Percentiles rank a stretch among this genome's conserved stretches.
phyloP scores from a whole-genome alignment of 2,888 invertebrate species.

The Plagiodera versicolora region DNA sequence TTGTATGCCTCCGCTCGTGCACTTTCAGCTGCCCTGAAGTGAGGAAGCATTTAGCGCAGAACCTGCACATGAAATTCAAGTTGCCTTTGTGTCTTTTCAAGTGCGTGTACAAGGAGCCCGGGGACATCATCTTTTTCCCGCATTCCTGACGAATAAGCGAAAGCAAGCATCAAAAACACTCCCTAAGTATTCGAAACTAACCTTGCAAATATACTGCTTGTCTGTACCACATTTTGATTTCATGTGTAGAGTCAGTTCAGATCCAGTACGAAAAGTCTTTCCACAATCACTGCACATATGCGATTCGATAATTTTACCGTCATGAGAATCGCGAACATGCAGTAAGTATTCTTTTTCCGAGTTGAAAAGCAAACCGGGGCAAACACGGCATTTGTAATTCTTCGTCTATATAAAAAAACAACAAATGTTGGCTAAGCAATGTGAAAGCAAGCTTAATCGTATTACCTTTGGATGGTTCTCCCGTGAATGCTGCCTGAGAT shows the following conservation, averaged over 20 bases:
- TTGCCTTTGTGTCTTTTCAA: slow-evolving; percentile 45
- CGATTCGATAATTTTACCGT: slow-evolving; percentile 43
- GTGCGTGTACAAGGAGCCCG: slow-evolving; percentile 48
- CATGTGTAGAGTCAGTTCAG: slow-evolving; percentile 48
- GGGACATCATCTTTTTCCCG: slow-evolving; percentile 44
- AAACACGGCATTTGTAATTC: slow-evolving; percentile 37
- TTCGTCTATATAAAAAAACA: slow-evolving; percentile 21
- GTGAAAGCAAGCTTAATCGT: too few species aligned
- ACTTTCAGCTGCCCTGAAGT: slow-evolving; percentile 47
- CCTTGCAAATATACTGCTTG: slow-evolving; percentile 51
- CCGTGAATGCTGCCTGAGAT: slow-evolving; percentile 18
- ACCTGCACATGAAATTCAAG: slow-evolving; percentile 45
- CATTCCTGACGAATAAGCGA: slow-evolving; percentile 39
- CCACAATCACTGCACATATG: slow-evolving; percentile 55
- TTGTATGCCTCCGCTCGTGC: slow-evolving; percentile 50
- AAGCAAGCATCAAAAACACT: background rate
- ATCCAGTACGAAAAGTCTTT: slow-evolving; percentile 52
- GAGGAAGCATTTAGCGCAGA: slow-evolving; percentile 48
- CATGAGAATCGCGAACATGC: slow-evolving; percentile 52
- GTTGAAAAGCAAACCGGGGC: slow-evolving; percentile 42
- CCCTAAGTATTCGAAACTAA: slow-evolving; percentile 17
- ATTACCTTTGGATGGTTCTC: slow-evolving; percentile 23
- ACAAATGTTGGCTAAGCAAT: too few species aligned
- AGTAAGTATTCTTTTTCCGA: slow-evolving; percentile 49
- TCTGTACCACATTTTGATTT: slow-evolving; percentile 55